Evolutionary conservation across 2,888 invertebrate genomes (phyloP), one percentile per base, ranked within the genome.

Genomic region (Osedax fenrisi): DNA sequence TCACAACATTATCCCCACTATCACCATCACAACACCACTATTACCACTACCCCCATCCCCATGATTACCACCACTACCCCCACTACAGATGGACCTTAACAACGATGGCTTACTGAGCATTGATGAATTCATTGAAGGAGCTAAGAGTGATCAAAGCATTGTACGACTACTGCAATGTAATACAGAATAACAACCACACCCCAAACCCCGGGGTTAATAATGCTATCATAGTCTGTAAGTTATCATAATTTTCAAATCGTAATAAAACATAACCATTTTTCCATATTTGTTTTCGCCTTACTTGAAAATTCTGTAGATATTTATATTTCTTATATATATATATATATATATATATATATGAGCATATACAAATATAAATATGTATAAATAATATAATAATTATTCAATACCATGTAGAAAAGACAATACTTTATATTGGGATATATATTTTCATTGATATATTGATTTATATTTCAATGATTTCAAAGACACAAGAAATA

Each of bases 111-210:
- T 22, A 26, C 26, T 68, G 10, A 5, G 26, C 2, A 25, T 68
- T n/a, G 26, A 68, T 13, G 68, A 68, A n/a, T 68, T 68, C 68
- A 25, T 68, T n/a, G 68, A 68, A 68, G 68, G 68, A 2, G 68
- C 68, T 22, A 68, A 26, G 26, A 68, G 26, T 26, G 68, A 68
- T 26, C 26, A 25, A 1, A 26, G 26, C 2, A 68, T 68, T n/a
- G 26, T 68, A 17, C 68, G 68, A 2, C 27, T 68, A 17, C 26
- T 68, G 68, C 68, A 68, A 27, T 68, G 68, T 26, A 68, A 26
- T 26, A 68, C 27, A 22, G 68, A 23, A 26, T 68, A n/a, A 17
- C 41, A 17, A 41, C 17, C 41, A 17, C 41, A 41, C 41, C 41
- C 5, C 41, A 17, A 17, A 17, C n/a, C n/a, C n/a, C n/a, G n/a